phyloP scores from a whole-genome alignment of 2,113 vertebrate species.

The Puntigrus tetrazona region DNA sequence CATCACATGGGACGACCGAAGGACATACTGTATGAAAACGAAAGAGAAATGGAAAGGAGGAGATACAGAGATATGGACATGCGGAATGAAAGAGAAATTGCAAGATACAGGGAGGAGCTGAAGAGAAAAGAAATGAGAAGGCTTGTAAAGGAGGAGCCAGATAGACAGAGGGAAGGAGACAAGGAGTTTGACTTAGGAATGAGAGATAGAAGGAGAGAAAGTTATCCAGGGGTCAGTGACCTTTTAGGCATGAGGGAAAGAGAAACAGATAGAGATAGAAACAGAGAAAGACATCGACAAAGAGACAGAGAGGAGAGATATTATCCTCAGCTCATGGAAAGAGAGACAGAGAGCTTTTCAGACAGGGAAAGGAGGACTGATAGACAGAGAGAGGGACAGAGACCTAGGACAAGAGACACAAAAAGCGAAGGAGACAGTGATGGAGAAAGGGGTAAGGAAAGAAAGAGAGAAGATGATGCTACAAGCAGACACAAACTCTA shows the following conservation, averaged over 20 bases:
- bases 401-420: constrained; percentile 57
- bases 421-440: constrained; percentile 71
- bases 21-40: constrained; percentile 30
- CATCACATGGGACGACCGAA: neutral
- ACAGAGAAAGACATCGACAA: constrained; percentile 54
- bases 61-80: constrained; percentile 52
- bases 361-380: constrained; percentile 57
- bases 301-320: constrained; percentile 46
- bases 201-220: constrained; percentile 59
- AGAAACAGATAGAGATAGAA: constrained; percentile 58
- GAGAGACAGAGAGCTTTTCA: constrained; percentile 51
- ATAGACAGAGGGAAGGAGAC: constrained; percentile 51
- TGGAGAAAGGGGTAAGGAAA: constrained; percentile 58
- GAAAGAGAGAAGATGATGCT: constrained; percentile 42
- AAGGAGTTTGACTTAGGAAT: constrained; percentile 48
- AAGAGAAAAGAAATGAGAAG: constrained; percentile 51
- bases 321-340: constrained; percentile 40
- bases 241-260: constrained; percentile 44
- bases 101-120: constrained; percentile 53
- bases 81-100: constrained; percentile 44
- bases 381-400: constrained; percentile 34
- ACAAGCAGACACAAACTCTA: constrained; percentile 58
- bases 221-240: constrained; percentile 47
- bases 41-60: constrained; percentile 48
- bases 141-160: constrained; percentile 49